Evolutionary conservation across 2,888 invertebrate genomes (phyloP).

Genomic region (Rhimphoctona megacephalus): DNA sequence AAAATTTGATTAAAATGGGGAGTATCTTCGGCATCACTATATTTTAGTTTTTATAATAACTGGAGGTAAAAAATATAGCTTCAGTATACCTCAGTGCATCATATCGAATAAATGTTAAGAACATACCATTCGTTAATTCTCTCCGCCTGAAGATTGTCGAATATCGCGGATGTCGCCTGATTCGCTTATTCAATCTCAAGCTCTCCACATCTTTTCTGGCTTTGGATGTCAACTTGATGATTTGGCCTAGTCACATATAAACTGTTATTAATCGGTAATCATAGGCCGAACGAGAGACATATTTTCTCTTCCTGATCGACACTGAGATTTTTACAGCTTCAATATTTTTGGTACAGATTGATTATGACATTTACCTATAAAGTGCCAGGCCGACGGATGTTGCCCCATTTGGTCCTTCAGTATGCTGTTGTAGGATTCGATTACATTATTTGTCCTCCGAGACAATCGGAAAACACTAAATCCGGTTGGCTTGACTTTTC

Average conservation of each 20-base stretch:
- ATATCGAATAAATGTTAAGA: neutral
- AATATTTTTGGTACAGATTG: neutral
- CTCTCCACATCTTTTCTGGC: slow-evolving; percentile 15
- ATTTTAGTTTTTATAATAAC: no score
- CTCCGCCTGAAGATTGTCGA: neutral
- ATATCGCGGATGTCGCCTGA: slow-evolving; percentile 19
- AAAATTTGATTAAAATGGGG: neutral
- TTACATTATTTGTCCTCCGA: slow-evolving; percentile 19
- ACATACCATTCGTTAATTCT: slow-evolving; percentile 5
- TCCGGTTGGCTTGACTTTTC: neutral
- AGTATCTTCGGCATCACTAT: no score
- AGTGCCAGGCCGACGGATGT: slow-evolving; percentile 56
- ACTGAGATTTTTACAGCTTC: neutral
- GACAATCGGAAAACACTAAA: slow-evolving; percentile 10
- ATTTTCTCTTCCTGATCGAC: slow-evolving; percentile 2
- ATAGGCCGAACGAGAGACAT: neutral
- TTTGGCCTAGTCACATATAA: neutral
- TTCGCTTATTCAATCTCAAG: neutral
- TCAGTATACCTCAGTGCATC: neutral
- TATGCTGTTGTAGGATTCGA: slow-evolving; percentile 21
- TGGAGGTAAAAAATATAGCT: neutral
- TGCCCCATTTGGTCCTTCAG: slow-evolving; percentile 37
- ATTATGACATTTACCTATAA: slow-evolving; percentile 43
- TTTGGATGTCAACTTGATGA: slow-evolving; percentile 11
- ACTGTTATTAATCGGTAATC: neutral